Base-by-base conservation (phyloP, 2,113 vertebrate genomes). In the Psittacara wagleri region DNA sequence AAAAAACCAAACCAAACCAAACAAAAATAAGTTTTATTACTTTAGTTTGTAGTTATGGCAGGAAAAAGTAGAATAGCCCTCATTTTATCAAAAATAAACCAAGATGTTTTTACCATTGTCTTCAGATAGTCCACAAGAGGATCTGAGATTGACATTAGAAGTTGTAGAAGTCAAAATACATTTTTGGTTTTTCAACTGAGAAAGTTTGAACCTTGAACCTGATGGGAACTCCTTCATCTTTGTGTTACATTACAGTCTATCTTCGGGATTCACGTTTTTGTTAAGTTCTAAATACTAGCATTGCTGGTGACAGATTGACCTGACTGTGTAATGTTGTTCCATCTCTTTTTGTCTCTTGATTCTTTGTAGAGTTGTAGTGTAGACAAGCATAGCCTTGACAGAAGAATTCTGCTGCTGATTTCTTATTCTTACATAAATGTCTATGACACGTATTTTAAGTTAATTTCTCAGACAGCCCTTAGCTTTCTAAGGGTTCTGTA, bases 361-460 rank as follows among this genome's bases (percentile, higher is more conserved):
- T 78, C 29, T 86, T 59, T 44, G 18, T 27, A n/a, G 22, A 76
- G 7, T 35, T 44, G 7, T 18, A 49, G 27, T 0, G 2, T 17
- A 51, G 11, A 11, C n/a, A 54, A 61, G 23, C 6, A 28, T 9
- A 51, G 5, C 12, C 13, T 46, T 37, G n/a, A n/a, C 2, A 39
- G 14, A 61, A 80, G 4, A 22, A 61, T 39, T 6, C 20, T 35
- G 5, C 7, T 10, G 43, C 7, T 73, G 7, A 9, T 72, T 61
- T 63, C 13, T 51, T 24, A 15, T 63, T 85, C 16, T 55, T 61
- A 5, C 4, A 29, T 54, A 39, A 75, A 51, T 48, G 5, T 77
- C 0, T 1, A 28, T 4, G 1, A 31, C 3, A 2, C 19, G 4
- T 25, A 28, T 81, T 81, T 91, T 74, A 63, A 52, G 6, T 3